Conservation (phyloP, 2,888 invertebrate species). For the Bimastos eiseni region DNA sequence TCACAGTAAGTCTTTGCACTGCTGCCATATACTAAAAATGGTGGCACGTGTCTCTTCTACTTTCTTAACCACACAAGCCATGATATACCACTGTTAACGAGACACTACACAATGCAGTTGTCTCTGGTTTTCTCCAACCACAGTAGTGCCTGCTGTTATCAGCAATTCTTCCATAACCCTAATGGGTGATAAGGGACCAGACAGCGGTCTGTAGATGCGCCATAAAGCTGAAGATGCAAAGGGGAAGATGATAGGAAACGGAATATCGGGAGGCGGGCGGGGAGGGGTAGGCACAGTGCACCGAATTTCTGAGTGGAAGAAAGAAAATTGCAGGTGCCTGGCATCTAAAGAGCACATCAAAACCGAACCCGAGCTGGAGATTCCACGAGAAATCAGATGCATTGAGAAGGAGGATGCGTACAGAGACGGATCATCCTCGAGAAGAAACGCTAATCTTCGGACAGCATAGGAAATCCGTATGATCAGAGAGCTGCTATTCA, state of each 20-base stretch:
- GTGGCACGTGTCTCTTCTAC: no score
- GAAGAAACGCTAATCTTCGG: no score
- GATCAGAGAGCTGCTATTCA: background rate
- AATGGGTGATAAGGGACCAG: background rate
- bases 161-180: conserved; percentile 13
- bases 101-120: no score
- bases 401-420: background rate
- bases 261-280: background rate
- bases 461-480: background rate
- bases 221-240: background rate
- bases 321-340: background rate
- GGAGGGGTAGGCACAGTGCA: background rate
- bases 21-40: no score
- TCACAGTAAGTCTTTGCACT: no score
- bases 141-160: background rate
- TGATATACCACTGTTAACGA: no score
- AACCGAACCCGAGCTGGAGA: no score
- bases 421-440: background rate
- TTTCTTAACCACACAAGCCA: no score
- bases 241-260: background rate
- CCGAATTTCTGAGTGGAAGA: background rate
- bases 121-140: background rate
- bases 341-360: background rate
- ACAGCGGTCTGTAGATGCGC: background rate
- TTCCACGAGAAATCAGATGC: background rate